Conservation (phyloP, 1,140 invertebrate species). For the Eupristina koningsbergeri region DNA sequence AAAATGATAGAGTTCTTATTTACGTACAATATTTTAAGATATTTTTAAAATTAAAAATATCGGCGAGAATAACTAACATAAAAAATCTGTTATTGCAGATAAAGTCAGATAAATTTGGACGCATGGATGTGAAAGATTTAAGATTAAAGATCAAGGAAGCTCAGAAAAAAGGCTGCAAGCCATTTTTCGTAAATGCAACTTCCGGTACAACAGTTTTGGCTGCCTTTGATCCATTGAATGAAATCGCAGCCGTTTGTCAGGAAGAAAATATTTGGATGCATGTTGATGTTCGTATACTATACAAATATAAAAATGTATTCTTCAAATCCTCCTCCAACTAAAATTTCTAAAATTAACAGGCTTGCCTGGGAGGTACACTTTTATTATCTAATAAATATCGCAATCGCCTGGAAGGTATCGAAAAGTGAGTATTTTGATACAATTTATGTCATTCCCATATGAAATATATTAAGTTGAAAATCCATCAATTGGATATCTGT, state of each 20-base stretch:
- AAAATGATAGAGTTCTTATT: too few species aligned
- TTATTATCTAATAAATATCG: constrained; percentile 81
- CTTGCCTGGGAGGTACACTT: constrained; percentile 87
- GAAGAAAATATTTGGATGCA: constrained; percentile 86
- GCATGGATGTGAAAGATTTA: constrained; percentile 78
- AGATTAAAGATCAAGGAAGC: constrained; percentile 73
- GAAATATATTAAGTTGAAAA: too few species aligned
- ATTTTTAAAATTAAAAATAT: not conserved
- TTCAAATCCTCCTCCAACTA: not conserved
- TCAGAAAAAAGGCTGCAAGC: constrained; percentile 70
- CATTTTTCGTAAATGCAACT: constrained; percentile 83
- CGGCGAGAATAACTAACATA: not conserved
- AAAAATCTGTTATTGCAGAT: constrained; percentile 70
- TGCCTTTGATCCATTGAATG: constrained; percentile 86
- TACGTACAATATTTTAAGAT: too few species aligned
- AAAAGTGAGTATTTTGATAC: constrained; percentile 74
- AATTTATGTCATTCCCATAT: not conserved
- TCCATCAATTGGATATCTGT: too few species aligned
- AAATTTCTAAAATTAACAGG: constrained; percentile 68
- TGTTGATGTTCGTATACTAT: constrained; percentile 80
- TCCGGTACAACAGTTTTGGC: constrained; percentile 86
- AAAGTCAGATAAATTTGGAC: constrained; percentile 78
- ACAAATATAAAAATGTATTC: not conserved
- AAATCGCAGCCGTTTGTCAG: constrained; percentile 80
- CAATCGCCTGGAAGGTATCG: constrained; percentile 78